phyloP scores from a whole-genome alignment of 2,113 vertebrate genomes.

The Chitala chitala region DNA sequence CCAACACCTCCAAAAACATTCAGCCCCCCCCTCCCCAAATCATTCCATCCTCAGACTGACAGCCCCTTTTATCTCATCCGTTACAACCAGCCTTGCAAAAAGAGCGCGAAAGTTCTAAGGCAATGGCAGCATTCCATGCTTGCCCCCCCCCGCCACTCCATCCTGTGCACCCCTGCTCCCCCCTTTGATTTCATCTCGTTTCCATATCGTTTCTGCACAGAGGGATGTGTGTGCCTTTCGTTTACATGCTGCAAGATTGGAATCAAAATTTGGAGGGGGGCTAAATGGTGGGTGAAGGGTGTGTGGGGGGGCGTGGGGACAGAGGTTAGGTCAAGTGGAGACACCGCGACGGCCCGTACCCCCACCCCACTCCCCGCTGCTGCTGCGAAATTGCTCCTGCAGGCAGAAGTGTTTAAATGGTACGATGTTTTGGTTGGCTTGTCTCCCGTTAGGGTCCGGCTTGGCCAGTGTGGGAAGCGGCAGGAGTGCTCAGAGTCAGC shows the following conservation, averaged over 20 bases:
- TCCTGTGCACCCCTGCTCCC: not conserved
- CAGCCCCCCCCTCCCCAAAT: not conserved
- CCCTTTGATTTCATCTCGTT: not conserved
- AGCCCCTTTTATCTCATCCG: not conserved
- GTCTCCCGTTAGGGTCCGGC: not conserved
- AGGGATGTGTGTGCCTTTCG: constrained; percentile 25
- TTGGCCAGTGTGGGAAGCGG: not conserved
- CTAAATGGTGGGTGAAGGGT: constrained; percentile 30
- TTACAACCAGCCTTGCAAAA: not conserved
- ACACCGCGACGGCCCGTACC: not conserved
- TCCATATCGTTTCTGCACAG: constrained; percentile 1
- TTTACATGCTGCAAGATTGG: not conserved
- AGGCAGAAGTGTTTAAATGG: constrained; percentile 17
- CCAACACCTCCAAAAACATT: not conserved
- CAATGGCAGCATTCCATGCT: not conserved
- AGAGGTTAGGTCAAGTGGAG: constrained; percentile 18
- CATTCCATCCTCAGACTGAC: constrained; percentile 6
- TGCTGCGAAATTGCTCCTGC: constrained; percentile 14
- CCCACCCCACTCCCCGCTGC: not conserved
- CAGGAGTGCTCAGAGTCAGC: not conserved
- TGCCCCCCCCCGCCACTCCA: not conserved
- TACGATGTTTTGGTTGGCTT: constrained; percentile 11
- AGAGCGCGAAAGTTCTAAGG: constrained; percentile 6
- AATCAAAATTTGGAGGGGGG: constrained; percentile 24
- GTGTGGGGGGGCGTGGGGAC: no score